Base-by-base conservation (phyloP, 92 coral and sea anemone species). In the Metridium senile region DNA sequence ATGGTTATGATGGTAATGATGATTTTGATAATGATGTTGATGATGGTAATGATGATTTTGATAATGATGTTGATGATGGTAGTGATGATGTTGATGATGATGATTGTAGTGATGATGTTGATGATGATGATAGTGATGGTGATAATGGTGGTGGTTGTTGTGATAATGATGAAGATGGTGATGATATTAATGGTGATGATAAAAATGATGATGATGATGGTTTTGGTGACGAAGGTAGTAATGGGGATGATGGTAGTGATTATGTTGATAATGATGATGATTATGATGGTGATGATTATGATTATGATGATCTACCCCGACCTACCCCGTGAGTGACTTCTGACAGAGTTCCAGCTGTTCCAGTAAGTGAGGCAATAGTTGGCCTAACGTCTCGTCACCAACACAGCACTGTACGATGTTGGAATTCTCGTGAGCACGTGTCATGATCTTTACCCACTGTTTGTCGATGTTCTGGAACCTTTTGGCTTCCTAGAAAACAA, bases 381-480 rank as follows among this genome's bases (percentile, higher is more conserved):
- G 97, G 25, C 97, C 93, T 83, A 91, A 72, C 0, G 97, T 91
- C 65, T 91, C 97, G 70, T 91, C 97, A 11, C 97, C 97, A 26
- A 91, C 97, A 83, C 97, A 91, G 45, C 97, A 91, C 80, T 30
- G 66, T 33, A 91, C 97, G 29, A 91, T 93, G 47, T 79, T 91
- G 17, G 93, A 76, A 17, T 88, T 89, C 79, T 91, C 97, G 30
- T 91, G 97, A 6, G 97, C 97, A 62, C 97, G 97, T 4, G 89
- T 88, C 93, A 91, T 88, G 70, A 91, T 91, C 81, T 91, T 91
- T 47, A 91, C 97, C 97, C 97, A 91, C 10, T 93, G 89, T 77
- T 91, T 91, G 91, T 91, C 97, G 71, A 91, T 91, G 64, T 82
- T 89, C 20, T 80, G 84, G 75, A 91, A 91, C 27, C 97, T 89